Conservation (phyloP, 1,140 invertebrate species). For the Odontomachus brunneus region DNA sequence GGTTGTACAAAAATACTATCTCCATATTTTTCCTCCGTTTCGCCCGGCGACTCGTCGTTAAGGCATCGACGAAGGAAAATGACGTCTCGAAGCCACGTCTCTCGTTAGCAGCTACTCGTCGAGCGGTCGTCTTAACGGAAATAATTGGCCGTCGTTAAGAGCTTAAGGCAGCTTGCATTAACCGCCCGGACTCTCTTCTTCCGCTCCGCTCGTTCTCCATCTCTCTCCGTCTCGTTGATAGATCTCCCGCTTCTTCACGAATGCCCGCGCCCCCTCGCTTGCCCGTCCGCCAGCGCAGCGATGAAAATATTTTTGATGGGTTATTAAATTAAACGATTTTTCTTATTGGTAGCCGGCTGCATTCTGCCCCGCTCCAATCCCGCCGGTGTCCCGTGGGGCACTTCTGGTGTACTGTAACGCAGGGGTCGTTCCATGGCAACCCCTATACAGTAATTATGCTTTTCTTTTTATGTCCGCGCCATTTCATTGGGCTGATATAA, state of each 20-base stretch:
- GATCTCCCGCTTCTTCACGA: slow-evolving; percentile 4
- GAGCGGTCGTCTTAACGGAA: slow-evolving; percentile 68
- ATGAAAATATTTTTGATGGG: slow-evolving; percentile 79
- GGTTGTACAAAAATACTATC: slow-evolving; percentile 40
- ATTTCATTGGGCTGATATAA: slow-evolving; percentile 82
- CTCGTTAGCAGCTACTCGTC: slow-evolving; percentile 73
- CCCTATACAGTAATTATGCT: slow-evolving; percentile 84
- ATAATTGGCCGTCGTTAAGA: slow-evolving; percentile 79
- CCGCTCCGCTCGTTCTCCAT: slow-evolving; percentile 6
- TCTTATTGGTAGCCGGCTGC: slow-evolving; percentile 72
- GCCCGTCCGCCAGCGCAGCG: slow-evolving; percentile 27
- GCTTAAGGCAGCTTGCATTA: slow-evolving; percentile 67
- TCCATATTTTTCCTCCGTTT: slow-evolving; percentile 40
- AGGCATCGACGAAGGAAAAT: slow-evolving; percentile 17
- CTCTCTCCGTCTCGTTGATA: slow-evolving; percentile 61
- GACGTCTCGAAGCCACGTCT: slow-evolving; percentile 44
- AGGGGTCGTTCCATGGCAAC: slow-evolving; percentile 80
- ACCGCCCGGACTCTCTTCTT: slow-evolving; percentile 56
- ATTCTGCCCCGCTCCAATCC: slow-evolving; percentile 36
- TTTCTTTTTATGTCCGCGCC: slow-evolving; percentile 84
- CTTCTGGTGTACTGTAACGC: slow-evolving; percentile 81
- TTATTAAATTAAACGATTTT: slow-evolving; percentile 84
- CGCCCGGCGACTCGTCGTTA: slow-evolving; percentile 13
- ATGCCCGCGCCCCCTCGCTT: slow-evolving; percentile 5
- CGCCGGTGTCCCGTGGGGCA: slow-evolving; percentile 77